Evolutionary conservation across 2,113 vertebrate genomes (phyloP), one percentile per base, ranked within the genome.

Genomic region (Phalacrocorax aristotelis): DNA sequence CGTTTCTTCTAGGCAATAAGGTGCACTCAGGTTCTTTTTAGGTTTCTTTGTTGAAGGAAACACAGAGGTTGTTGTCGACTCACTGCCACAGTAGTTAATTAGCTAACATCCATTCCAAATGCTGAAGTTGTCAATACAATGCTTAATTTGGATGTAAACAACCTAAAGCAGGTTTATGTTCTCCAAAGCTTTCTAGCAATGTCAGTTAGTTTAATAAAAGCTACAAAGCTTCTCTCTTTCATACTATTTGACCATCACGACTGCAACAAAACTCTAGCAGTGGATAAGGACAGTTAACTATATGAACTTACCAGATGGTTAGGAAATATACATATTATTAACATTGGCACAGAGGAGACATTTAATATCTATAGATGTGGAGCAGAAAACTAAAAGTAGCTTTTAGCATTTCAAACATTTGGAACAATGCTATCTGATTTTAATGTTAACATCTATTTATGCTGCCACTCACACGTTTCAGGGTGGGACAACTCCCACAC

Each of bases 391-490:
- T 52, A 65, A 36, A 74, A 30, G 32, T 16, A 80, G 49, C 23
- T 65, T 65, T 92, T 62, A 65, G 32, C 23, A 62, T 55, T 95
- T 76, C 27, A 95, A 87, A 78, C 40, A 20, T 76, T 83, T 70
- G 25, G 15, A 66, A 23, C 38, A 74, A 30, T n/a, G 36, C 29
- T n/a, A 57, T 18, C 12, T 38, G 36, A 80, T 11, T 88, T 96
- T 83, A 94, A 96, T 34, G 32, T 78, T 84, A 93, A 70, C 34
- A 55, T 30, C 27, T 94, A 51, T 95, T 95, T 92, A 69, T 77
- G 76, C 25, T 36, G 5, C 66, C 79, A 75, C 29, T 70, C 60
- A 25, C 36, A 22, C 0, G 1, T 71, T 97, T 93, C 85, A 83
- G 87, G 49, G 27, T 88, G 36, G 60, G 82, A 62, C 69, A 95